Evolutionary conservation across 2,113 vertebrate species (phyloP), one percentile per base, ranked within the genome.

Genomic region (Pimephales promelas): DNA sequence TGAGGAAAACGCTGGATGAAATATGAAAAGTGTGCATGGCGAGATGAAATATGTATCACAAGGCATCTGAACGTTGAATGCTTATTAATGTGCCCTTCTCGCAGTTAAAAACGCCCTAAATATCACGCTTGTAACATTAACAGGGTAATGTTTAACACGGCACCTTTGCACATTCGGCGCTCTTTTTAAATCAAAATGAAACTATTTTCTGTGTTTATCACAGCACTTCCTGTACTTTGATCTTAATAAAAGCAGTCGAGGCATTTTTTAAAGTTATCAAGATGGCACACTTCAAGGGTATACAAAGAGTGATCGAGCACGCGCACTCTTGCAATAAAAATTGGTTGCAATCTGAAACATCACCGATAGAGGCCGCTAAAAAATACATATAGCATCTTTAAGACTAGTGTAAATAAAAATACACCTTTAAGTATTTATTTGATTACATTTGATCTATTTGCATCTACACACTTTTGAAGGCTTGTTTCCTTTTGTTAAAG

Each of bases 41-140:
- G 64, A 86, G 84, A 86, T 87, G 72, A 87, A 88, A 87, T 80
- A 83, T 85, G 84, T 86, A 83, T 86, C 78, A 80, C 81, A 82
- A 79, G 59, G 43, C 64, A 43, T 22, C 49, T 81, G 61, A 77
- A 77, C 26, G 49, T 31, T 72, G 70, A 47, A 31, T 79, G 75
- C 85, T 84, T 86, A 47, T 78, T 83, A 87, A 83, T 76, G 66
- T 57, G 52, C 57, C 52, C 43, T 28, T 18, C 47, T 78, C 61
- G 64, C 36, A 16, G 34, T 22, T 62, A 34, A 68, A 57, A 10
- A 28, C 26, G 36, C 14, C n/a, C 64, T 71, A 34, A 79, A 77
- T 56, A 70, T 62, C 22, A 36, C 26, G 28, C 52, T 56, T 59
- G 34, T 31, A 75, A 47, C 14, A 26, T 49, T 83, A 66, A 74